phyloP scores from a whole-genome alignment of 1,140 invertebrate genomes.

The Penaeus indicus region DNA sequence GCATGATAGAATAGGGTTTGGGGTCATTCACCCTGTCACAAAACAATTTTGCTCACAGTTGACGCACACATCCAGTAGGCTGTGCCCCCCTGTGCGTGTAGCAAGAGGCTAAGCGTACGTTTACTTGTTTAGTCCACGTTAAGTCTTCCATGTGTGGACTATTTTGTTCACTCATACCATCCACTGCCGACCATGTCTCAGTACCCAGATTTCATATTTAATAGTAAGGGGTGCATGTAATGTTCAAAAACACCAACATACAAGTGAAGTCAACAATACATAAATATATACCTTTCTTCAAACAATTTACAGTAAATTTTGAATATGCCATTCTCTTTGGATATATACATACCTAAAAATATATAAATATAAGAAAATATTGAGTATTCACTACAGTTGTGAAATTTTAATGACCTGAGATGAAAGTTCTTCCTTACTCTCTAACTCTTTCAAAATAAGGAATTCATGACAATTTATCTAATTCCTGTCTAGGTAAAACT shows the following conservation, averaged over 20 bases:
- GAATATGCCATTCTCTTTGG: too few species aligned
- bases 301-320: too few species aligned
- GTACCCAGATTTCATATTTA: not conserved
- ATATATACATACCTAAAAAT: too few species aligned
- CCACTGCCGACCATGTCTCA: conserved; percentile 32
- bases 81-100: conserved; percentile 25
- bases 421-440: too few species aligned
- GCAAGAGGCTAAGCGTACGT: conserved; percentile 40
- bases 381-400: too few species aligned
- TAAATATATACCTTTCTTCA: too few species aligned
- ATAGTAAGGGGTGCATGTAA: not conserved
- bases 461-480: too few species aligned
- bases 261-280: not conserved
- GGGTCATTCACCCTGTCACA: conserved; percentile 39
- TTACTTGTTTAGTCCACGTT: conserved; percentile 23
- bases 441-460: too few species aligned
- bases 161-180: conserved; percentile 30
- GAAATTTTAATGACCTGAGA: too few species aligned
- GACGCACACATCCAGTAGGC: conserved; percentile 43
- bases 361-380: too few species aligned
- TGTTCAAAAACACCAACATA: not conserved
- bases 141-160: conserved; percentile 41
- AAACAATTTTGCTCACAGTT: conserved; percentile 33
- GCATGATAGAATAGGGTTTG: conserved; percentile 12
- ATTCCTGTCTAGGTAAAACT: too few species aligned